Percentiles rank a stretch among this genome's conserved stretches.
Conservation (phyloP, 2,888 invertebrate genomes). For the Ornithoptera alexandrae region DNA sequence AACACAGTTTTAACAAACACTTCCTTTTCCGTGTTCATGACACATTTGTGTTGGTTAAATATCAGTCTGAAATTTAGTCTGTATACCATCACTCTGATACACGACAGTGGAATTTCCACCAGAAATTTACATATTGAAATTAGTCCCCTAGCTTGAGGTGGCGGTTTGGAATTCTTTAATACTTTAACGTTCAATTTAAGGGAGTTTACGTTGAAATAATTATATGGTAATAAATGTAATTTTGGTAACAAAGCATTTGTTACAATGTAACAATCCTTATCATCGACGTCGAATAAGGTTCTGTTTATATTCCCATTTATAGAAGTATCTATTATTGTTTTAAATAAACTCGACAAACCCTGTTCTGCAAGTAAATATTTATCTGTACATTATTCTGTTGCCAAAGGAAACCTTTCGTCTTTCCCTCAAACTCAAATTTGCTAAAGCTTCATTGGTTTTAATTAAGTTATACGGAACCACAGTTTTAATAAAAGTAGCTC, state of each 20-base stretch:
- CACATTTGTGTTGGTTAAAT: constrained; percentile 24
- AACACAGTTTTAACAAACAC: not conserved
- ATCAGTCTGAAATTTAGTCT: constrained; percentile 49
- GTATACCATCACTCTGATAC: constrained; percentile 50
- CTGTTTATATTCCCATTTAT: no score
- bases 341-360: no score
- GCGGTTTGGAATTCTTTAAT: constrained; percentile 15
- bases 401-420: no score
- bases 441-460: no score
- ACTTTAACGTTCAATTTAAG: constrained; percentile 12
- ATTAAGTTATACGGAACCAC: no score
- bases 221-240: constrained; percentile 15
- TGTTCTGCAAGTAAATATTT: no score
- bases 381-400: no score
- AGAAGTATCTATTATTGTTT: no score
- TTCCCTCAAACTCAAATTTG: no score
- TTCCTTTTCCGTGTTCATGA: constrained; percentile 8
- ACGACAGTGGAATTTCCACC: constrained; percentile 42
- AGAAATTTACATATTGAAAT: constrained; percentile 60
- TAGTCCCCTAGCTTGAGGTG: constrained; percentile 38
- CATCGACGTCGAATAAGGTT: no score
- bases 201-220: not conserved
- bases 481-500: no score
- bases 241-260: not conserved
- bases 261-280: no score